Evolutionary conservation across 2,797 vertebrate species (phyloP).

Genomic region (Pseudocheirus occidentalis): DNA sequence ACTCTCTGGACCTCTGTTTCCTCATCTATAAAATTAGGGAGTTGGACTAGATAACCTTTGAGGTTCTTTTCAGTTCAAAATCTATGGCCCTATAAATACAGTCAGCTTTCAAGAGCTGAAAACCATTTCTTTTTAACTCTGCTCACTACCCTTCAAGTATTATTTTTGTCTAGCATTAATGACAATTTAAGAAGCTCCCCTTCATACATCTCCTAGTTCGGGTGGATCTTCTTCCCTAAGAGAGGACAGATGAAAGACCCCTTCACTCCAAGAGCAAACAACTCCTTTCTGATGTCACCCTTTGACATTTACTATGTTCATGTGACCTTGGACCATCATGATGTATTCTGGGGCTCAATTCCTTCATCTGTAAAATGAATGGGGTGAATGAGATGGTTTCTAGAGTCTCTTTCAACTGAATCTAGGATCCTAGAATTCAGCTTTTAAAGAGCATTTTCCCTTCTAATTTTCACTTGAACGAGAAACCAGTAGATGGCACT

Average conservation of each 20-base stretch:
- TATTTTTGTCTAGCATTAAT: background rate
- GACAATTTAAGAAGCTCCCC: background rate
- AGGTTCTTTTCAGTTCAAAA: background rate
- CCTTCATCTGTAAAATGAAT: constrained; percentile 34
- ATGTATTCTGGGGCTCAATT: constrained; percentile 9
- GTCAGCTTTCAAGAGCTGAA: background rate
- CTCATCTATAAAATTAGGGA: background rate
- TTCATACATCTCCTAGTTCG: background rate
- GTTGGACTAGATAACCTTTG: background rate
- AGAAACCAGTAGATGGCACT: constrained; percentile 83
- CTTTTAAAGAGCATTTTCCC: constrained; percentile 6
- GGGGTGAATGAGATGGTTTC: constrained; percentile 25
- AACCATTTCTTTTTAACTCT: background rate
- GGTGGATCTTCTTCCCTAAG: background rate
- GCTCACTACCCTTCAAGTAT: background rate
- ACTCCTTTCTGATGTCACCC: background rate
- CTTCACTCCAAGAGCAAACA: background rate
- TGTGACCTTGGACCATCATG: background rate
- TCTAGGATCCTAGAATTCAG: background rate
- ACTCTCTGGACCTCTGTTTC: background rate
- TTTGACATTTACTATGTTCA: background rate
- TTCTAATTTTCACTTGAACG: background rate
- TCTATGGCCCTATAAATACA: background rate
- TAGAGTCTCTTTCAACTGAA: background rate
- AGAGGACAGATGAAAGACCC: background rate